A percentile compares a stretch with the other conserved stretches of the same genome.
Conservation (phyloP, 2,113 vertebrate genomes). For the Pteropus alecto region DNA sequence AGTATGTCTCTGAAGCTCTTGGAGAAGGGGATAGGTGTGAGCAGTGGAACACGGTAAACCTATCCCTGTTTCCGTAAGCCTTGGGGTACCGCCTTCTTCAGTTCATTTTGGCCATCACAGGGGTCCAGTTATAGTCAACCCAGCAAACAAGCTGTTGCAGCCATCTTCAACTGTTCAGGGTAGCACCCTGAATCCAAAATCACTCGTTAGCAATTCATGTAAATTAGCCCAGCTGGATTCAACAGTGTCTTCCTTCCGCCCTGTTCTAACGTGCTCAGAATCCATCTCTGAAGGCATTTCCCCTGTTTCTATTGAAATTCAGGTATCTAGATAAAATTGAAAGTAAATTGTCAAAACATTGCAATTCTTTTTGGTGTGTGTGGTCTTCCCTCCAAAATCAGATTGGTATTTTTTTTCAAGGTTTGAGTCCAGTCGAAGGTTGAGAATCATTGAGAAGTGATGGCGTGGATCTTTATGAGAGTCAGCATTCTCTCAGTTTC, state of each 20-base stretch:
- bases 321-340: neutral
- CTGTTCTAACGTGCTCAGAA: neutral
- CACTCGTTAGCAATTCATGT: neutral
- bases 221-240: neutral
- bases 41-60: neutral
- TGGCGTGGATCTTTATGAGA: neutral
- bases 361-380: neutral
- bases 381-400: neutral
- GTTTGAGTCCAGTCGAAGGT: neutral
- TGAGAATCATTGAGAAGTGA: neutral
- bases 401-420: neutral
- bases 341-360: neutral
- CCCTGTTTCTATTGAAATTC: neutral
- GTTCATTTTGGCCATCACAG: neutral
- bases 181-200: neutral
- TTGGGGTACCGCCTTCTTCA: neutral
- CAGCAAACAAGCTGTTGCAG: neutral
- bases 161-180: neutral
- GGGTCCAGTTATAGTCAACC: neutral
- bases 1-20: neutral
- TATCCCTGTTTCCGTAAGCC: neutral
- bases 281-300: neutral
- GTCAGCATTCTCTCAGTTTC: neutral
- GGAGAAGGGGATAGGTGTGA: too few species aligned
- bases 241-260: neutral